phyloP scores from a whole-genome alignment of 2,888 invertebrate species.

The Andrena bucephala region DNA sequence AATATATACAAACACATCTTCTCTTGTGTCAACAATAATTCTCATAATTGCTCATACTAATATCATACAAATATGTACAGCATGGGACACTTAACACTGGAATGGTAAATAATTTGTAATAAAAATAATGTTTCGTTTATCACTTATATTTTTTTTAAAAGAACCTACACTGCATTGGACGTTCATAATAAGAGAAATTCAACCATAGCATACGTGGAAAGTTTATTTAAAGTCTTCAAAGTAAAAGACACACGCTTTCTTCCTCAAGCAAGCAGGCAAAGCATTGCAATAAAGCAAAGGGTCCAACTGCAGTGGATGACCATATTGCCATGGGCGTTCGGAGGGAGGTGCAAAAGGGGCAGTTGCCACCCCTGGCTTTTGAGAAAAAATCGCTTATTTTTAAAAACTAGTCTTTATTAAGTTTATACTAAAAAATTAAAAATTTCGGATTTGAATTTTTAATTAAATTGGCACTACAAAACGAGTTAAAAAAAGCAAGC shows the following conservation, averaged over 20 bases:
- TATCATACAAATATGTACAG: conserved; percentile 69
- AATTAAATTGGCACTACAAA: too few species aligned
- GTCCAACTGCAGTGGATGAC: too few species aligned
- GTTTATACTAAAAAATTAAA: too few species aligned
- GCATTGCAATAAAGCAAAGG: neutral
- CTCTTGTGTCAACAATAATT: conserved; percentile 74
- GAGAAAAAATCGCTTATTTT: too few species aligned
- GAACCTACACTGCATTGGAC: neutral
- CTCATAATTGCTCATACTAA: conserved; percentile 66
- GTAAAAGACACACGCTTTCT: too few species aligned
- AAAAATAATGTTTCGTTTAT: neutral
- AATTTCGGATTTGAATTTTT: too few species aligned
- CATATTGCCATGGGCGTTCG: too few species aligned
- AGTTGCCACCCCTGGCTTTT: too few species aligned
- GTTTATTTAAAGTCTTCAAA: neutral
- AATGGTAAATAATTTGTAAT: conserved; percentile 1
- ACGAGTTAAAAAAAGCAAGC: too few species aligned
- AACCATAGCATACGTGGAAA: neutral
- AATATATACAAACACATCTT: conserved; percentile 79
- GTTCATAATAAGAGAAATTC: neutral
- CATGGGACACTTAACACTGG: conserved; percentile 12
- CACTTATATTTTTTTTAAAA: neutral
- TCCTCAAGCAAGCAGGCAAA: too few species aligned
- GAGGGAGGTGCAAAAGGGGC: too few species aligned
- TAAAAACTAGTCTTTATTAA: too few species aligned